Conservation (phyloP, 1,140 invertebrate species). For the Zaprionus nigranus region DNA sequence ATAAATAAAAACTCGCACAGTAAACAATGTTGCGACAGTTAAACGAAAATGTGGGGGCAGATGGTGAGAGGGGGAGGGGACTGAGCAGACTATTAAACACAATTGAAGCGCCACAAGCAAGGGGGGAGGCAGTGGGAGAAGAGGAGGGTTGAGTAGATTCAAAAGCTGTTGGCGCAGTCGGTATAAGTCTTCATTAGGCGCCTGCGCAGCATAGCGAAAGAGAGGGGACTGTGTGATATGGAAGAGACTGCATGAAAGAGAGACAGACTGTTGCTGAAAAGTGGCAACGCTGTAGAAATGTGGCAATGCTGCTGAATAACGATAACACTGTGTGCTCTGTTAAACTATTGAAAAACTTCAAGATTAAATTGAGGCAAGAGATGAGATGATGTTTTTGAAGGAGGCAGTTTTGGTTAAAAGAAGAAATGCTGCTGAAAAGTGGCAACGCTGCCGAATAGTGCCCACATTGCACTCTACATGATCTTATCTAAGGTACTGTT, state of each 20-base stretch:
- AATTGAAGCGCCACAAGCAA: conserved; percentile 65
- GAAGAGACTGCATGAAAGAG: not conserved
- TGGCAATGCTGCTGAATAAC: not conserved
- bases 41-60: conserved; percentile 33
- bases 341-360: too few species aligned
- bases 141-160: not conserved
- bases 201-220: conserved; percentile 8
- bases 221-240: too few species aligned
- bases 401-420: too few species aligned
- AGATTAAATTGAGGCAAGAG: too few species aligned
- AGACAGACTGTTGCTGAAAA: not conserved
- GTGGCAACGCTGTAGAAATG: not conserved
- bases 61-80: conserved; percentile 1
- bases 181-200: conserved; percentile 64
- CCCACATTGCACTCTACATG: too few species aligned
- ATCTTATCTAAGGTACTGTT: too few species aligned
- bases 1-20: conserved; percentile 45
- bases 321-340: too few species aligned
- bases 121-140: not conserved
- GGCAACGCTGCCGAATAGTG: too few species aligned
- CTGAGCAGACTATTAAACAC: conserved; percentile 61
- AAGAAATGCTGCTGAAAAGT: too few species aligned
- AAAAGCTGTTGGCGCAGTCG: conserved; percentile 33
- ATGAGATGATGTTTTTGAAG: too few species aligned
- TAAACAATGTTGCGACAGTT: conserved; percentile 72